phyloP scores from a whole-genome alignment of 2,888 invertebrate genomes.

The Apodemia zela region DNA sequence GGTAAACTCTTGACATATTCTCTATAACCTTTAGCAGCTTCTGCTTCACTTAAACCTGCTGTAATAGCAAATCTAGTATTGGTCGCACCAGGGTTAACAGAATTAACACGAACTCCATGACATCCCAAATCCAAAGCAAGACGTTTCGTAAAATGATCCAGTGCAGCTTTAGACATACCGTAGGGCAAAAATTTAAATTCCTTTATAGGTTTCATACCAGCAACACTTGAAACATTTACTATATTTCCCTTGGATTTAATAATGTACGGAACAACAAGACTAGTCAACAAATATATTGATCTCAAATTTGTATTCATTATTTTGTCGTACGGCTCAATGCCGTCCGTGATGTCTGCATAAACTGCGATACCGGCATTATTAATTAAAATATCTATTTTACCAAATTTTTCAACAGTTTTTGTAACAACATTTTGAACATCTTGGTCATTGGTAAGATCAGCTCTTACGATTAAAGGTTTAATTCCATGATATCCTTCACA shows the following conservation, averaged over 20 bases:
- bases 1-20: constrained; percentile 89
- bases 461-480: constrained; percentile 79
- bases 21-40: constrained; percentile 47
- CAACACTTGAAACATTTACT: constrained; percentile 96
- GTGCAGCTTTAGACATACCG: constrained; percentile 93
- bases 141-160: constrained; percentile 96
- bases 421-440: constrained; percentile 84
- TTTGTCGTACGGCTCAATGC: constrained; percentile 90
- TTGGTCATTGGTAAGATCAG: constrained; percentile 83
- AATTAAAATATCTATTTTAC: constrained; percentile 86
- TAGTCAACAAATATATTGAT: constrained; percentile 87
- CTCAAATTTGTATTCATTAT: constrained; percentile 93
- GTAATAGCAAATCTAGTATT: constrained; percentile 82
- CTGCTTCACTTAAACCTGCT: constrained; percentile 84
- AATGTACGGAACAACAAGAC: constrained; percentile 90
- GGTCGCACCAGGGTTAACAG: constrained; percentile 95
- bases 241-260: constrained; percentile 89
- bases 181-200: constrained; percentile 90
- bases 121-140: constrained; percentile 89
- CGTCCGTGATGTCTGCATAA: constrained; percentile 87
- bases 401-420: constrained; percentile 83
- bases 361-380: constrained; percentile 93
- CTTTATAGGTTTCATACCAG: constrained; percentile 82
- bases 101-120: constrained; percentile 90
- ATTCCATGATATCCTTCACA: constrained; percentile 67